Evolutionary conservation across 2,888 invertebrate species (phyloP), one percentile per base, ranked within the genome.

Genomic region (Pterostichus niger): DNA sequence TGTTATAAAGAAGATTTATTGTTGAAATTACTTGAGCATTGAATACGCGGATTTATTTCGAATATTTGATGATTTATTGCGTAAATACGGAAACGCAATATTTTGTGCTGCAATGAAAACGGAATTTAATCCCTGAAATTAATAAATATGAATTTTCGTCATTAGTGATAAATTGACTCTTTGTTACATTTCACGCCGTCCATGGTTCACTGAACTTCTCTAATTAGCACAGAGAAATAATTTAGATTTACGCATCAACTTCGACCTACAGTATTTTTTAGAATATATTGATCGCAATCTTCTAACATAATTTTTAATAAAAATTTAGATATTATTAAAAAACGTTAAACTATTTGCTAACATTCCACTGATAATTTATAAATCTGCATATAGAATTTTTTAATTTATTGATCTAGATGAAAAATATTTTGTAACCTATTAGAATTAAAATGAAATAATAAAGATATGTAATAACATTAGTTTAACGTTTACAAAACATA

Each of bases 21-120:
- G 80, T 64, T 52, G 54, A 80, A 80, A 80, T 80, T 80, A 80
- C 80, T 80, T 80, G 80, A 64, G 64, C 80, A 80, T 80, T 80
- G 68, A 80, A 80, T 80, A 68, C 80, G 31, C 15, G 80, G 80
- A 80, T 80, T 80, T 80, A 80, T 68, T 80, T 49, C 49, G 52
- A 68, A 80, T 80, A 80, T 80, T 68, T 68, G 68, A 80, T 80
- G 80, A 80, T 80, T 80, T 80, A 80, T 80, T 68, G 33, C 80
- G 31, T 13, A 33, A 68, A 80, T 68, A 52, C 80, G 80, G 80
- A 80, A 80, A 80, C 49, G 68, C 68, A 33, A 68, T 80, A 80
- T 61, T 80, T 80, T 80, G 80, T 68, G 13, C 54, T 52, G 64
- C 68, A 80, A 49, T 52, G 68, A 68, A 68, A 80, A 68, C 31